These are phyloP conservation scores for Climacteris rufus DNA, from an alignment of 2,113 vertebrate genomes.

Conservation along the genomic window DNA sequence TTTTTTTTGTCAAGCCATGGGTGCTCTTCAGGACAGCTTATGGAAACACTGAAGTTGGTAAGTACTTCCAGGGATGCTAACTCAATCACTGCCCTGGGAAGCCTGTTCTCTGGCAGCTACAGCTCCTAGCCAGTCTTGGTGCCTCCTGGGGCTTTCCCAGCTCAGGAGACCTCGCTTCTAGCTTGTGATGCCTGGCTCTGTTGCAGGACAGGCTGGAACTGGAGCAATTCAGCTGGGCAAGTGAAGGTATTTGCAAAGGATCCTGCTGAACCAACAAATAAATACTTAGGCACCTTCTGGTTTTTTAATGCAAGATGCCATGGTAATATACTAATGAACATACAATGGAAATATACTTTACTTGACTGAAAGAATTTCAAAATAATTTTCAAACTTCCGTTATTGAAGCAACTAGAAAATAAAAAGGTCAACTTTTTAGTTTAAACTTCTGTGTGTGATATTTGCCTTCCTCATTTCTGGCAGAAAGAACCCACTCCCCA, in stretches of 20 bases:
- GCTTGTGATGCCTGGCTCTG: rapidly evolving
- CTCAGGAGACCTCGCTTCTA: neutral
- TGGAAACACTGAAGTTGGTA: neutral
- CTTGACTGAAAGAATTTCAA: neutral
- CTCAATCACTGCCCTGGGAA: neutral
- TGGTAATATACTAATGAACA: neutral
- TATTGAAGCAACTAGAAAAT: neutral
- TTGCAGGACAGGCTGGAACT: neutral
- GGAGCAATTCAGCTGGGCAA: neutral
- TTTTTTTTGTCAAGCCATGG: neutral
- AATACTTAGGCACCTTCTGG: neutral
- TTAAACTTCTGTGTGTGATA: neutral
- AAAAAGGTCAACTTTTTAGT: neutral
- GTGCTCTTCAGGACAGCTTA: neutral
- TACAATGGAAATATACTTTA: neutral
- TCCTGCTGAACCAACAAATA: neutral
- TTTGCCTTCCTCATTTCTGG: neutral
- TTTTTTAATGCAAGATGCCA: neutral
- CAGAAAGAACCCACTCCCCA: neutral
- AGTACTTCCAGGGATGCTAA: neutral
- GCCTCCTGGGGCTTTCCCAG: neutral
- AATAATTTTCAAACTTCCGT: neutral
- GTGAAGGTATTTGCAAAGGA: neutral
- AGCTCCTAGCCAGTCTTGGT: neutral
- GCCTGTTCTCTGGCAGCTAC: neutral